Evolutionary conservation across 1,140 invertebrate genomes (phyloP).

Genomic region (Solenopsis fugax): DNA sequence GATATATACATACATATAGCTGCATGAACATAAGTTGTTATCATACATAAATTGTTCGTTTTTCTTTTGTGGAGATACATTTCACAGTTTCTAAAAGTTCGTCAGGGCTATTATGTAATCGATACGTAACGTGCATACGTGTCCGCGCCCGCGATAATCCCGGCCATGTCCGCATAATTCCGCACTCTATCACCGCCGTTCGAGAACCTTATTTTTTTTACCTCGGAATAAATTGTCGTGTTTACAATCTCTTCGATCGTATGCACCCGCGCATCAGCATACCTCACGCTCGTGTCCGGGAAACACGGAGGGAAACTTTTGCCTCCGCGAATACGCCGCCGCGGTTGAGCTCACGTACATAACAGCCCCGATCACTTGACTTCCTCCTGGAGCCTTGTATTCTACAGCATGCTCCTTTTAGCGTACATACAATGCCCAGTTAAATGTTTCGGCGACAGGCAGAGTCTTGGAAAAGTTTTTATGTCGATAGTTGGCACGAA

Average conservation of each 20-base stretch:
- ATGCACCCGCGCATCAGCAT: not conserved
- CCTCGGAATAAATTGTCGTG: conserved; percentile 15
- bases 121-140: not conserved
- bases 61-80: conserved; percentile 79
- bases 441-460: conserved; percentile 74
- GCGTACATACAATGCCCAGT: conserved; percentile 66
- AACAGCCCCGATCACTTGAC: conserved; percentile 78
- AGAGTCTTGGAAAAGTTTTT: conserved; percentile 71
- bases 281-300: not conserved
- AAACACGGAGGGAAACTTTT: conserved; percentile 13
- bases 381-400: conserved; percentile 75
- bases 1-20: conserved; percentile 61
- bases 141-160: not conserved
- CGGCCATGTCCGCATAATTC: not conserved
- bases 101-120: conserved; percentile 81
- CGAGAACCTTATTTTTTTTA: not conserved
- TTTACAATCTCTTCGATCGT: conserved; percentile 21
- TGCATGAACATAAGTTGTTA: conserved; percentile 60
- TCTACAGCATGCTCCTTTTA: conserved; percentile 80
- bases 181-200: conserved; percentile 2
- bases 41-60: conserved; percentile 65
- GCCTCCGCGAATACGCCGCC: conserved; percentile 4
- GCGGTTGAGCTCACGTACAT: conserved; percentile 60
- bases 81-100: conserved; percentile 83
- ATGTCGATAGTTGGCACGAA: conserved; percentile 82